Evolutionary conservation across 2,797 vertebrate genomes (phyloP).

Genomic region (Amphiprion clarkii): DNA sequence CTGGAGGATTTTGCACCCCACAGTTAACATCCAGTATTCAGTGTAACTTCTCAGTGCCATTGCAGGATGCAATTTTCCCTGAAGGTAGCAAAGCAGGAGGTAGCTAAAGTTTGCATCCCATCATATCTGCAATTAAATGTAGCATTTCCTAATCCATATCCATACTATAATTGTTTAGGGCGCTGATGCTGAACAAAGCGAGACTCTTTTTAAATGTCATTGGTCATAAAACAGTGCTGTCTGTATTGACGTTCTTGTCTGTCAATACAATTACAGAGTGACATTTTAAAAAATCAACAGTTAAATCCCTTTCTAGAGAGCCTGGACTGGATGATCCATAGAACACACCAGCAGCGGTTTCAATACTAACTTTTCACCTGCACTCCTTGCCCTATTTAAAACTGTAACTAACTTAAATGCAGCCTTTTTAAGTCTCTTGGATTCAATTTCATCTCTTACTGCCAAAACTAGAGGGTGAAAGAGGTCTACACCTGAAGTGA

Average conservation of each 20-base stretch:
- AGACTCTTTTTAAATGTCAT: background rate
- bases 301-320: background rate
- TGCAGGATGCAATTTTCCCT: background rate
- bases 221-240: background rate
- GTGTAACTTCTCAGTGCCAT: background rate
- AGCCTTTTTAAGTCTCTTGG: background rate
- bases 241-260: background rate
- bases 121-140: background rate
- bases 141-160: background rate
- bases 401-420: conserved; percentile 3
- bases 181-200: background rate
- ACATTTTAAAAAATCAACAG: background rate
- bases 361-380: background rate
- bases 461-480: conserved; percentile 7
- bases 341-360: conserved; percentile 5
- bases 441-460: background rate
- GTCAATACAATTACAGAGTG: background rate
- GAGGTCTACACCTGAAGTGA: background rate
- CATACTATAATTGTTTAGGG: background rate
- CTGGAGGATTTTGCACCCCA: background rate
- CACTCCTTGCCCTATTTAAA: background rate
- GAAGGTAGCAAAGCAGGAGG: background rate
- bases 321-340: conserved; percentile 3
- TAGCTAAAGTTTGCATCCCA: background rate
- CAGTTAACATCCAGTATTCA: background rate